phyloP scores from a whole-genome alignment of 1,140 invertebrate genomes.

The Drosophila kohkoa region DNA sequence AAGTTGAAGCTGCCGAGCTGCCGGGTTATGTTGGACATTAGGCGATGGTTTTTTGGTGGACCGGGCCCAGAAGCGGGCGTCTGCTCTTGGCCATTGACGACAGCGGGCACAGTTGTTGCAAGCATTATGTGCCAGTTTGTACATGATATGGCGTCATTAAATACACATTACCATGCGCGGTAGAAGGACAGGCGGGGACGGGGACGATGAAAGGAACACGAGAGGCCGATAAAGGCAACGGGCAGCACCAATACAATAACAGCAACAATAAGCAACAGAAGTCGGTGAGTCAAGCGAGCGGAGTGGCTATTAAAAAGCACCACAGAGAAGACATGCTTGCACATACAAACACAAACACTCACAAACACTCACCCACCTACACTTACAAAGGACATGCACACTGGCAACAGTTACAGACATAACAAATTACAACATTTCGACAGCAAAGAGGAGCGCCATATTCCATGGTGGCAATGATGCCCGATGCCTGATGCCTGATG shows the following conservation, averaged over 20 bases:
- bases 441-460: constrained; percentile 48
- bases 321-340: constrained; percentile 50
- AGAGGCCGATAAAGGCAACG: constrained; percentile 61
- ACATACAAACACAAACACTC: constrained; percentile 13
- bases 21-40: constrained; percentile 67
- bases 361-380: constrained; percentile 5
- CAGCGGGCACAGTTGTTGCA: constrained; percentile 53
- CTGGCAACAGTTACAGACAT: constrained; percentile 56
- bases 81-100: constrained; percentile 35
- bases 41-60: constrained; percentile 26
- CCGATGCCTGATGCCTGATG: constrained; percentile 30
- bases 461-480: constrained; percentile 20
- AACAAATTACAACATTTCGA: constrained; percentile 76
- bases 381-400: neutral
- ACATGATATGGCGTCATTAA: constrained; percentile 83
- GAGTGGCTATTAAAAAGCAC: constrained; percentile 75
- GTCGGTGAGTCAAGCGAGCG: constrained; percentile 57
- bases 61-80: neutral
- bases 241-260: constrained; percentile 46
- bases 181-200: neutral
- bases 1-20: constrained; percentile 13
- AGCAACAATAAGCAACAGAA: constrained; percentile 64
- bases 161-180: constrained; percentile 76
- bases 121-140: constrained; percentile 69
- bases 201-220: neutral